These are phyloP conservation scores for Rachycentron canadum DNA, from an alignment of 2,797 vertebrate species.

Conservation along the genomic window DNA sequence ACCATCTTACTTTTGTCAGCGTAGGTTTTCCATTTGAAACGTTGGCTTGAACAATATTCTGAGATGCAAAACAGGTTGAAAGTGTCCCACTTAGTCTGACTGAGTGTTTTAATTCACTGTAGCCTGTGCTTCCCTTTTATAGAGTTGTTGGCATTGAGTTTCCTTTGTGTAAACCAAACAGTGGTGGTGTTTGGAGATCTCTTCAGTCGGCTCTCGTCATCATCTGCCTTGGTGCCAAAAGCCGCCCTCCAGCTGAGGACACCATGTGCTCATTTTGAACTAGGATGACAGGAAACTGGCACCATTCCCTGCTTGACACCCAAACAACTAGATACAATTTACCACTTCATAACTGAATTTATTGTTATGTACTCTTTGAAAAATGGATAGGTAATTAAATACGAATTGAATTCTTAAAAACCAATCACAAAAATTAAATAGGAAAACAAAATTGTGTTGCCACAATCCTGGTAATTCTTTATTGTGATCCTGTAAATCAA, in stretches of 20 bases:
- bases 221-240: slow-evolving; percentile 36
- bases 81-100: not conserved
- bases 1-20: not conserved
- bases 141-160: slow-evolving; percentile 24
- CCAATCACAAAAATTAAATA: not conserved
- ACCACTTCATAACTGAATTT: not conserved
- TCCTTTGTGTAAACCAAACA: slow-evolving; percentile 52
- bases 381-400: not conserved
- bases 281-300: slow-evolving; percentile 28
- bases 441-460: slow-evolving; percentile 12
- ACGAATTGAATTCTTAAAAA: not conserved
- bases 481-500: slow-evolving; percentile 65
- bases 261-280: slow-evolving; percentile 28
- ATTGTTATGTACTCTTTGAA: not conserved
- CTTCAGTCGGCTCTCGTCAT: slow-evolving; percentile 23
- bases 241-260: slow-evolving; percentile 34
- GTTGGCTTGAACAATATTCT: not conserved
- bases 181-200: slow-evolving; percentile 21
- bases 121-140: slow-evolving; percentile 32
- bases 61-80: not conserved
- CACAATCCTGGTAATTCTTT: slow-evolving; percentile 60
- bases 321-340: slow-evolving; percentile 19
- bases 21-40: slow-evolving; percentile 4
- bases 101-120: slow-evolving; percentile 18
- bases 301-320: slow-evolving; percentile 3